A percentile compares a stretch with the other conserved stretches of the same genome.
Conservation (phyloP, 2,888 invertebrate genomes). For the Apamea crenata region DNA sequence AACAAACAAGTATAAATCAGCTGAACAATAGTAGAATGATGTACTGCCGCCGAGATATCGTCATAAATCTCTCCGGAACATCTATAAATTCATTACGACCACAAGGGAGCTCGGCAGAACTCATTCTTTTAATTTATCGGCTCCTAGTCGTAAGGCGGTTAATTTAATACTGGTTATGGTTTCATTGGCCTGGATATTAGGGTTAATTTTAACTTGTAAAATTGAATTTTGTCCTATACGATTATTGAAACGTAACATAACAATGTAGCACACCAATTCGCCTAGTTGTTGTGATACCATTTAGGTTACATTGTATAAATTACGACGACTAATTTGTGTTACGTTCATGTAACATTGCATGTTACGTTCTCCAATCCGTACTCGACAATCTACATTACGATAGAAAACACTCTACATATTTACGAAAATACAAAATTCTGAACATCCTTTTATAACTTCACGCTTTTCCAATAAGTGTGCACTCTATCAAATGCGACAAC, state of each 20-base stretch:
- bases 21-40: constrained; percentile 45
- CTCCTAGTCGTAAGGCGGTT: constrained; percentile 15
- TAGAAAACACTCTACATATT: background rate
- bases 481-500: constrained; percentile 4
- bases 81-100: constrained; percentile 65
- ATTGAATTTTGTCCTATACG: background rate
- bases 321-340: too few species aligned
- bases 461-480: background rate
- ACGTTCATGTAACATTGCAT: too few species aligned
- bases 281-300: background rate
- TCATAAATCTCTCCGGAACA: constrained; percentile 53
- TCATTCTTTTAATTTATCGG: constrained; percentile 65
- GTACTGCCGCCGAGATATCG: constrained; percentile 28
- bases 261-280: background rate
- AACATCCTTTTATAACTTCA: background rate
- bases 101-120: constrained; percentile 45
- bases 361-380: too few species aligned
- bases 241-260: background rate
- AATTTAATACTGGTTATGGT: constrained; percentile 30
- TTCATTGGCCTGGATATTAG: constrained; percentile 20
- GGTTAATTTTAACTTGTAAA: constrained; percentile 23
- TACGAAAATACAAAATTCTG: background rate
- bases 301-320: too few species aligned
- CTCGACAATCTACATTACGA: background rate
- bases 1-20: constrained; percentile 51